Evolutionary conservation across 2,797 vertebrate genomes (phyloP), one percentile per base, ranked within the genome.

Genomic region (Acridotheres tristis): DNA sequence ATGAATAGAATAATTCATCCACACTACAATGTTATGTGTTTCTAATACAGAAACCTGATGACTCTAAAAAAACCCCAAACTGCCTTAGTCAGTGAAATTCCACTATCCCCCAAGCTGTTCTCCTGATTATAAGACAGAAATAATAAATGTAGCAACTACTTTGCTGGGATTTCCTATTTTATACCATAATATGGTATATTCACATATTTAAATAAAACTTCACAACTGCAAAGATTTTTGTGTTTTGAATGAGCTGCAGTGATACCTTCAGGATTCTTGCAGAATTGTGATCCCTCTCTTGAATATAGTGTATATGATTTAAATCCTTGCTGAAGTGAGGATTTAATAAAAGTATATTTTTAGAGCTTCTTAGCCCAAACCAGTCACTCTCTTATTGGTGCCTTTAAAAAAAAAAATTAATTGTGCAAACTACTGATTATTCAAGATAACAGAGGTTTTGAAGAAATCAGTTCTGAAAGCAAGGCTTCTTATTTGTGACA

Each of bases 91-190:
- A 90, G 53, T 79, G 83, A 88, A 94, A 96, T 89, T 90, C 43
- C 90, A 71, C n/a, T 77, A 27, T 78, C 51, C 89, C 57, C 48
- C 50, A 57, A 89, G 71, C 81, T 74, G 77, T 74, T 96, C 72
- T 75, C 23, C 57, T 50, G 16, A n/a, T 73, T 73, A 3, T 86
- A 86, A 95, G 62, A 92, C 58, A 89, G 65, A 95, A 97, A 88
- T 74, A 93, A 92, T 88, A 90, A 93, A 85, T 85, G 67, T 61
- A 85, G 48, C 85, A 84, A 88, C 34, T 75, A 38, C 80, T 92
- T 95, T 92, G 20, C 84, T 96, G 96, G 94, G 93, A 95, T 97
- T 97, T 97, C 96, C 93, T 95, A 93, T 88, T 95, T 91, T 89
- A 96, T 96, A 34, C 34, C 34, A 95, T 95, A 94, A 57, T 96